phyloP scores from a whole-genome alignment of 2,888 invertebrate species.

The Itoplectis maculator region DNA sequence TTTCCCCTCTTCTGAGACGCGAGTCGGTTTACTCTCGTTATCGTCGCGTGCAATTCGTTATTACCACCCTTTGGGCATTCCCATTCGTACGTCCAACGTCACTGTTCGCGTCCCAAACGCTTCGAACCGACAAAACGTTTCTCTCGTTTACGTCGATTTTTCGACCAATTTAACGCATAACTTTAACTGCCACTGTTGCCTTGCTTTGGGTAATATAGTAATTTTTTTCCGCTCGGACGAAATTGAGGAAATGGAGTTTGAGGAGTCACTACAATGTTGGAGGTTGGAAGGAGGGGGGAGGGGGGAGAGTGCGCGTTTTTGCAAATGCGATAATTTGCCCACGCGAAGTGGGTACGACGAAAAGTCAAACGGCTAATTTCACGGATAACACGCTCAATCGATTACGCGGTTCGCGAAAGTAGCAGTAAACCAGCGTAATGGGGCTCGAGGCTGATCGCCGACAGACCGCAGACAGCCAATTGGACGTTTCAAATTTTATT shows the following conservation, averaged over 20 bases:
- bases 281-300: background rate
- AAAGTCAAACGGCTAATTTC: background rate
- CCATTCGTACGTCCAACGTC: background rate
- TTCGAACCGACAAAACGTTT: conserved; percentile 19
- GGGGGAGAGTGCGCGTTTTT: conserved; percentile 12
- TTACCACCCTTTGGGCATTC: conserved; percentile 70
- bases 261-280: no score
- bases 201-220: conserved; percentile 45
- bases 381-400: background rate
- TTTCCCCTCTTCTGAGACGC: background rate
- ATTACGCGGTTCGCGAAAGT: background rate
- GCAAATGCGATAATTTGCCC: conserved; percentile 16
- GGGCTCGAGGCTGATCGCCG: no score
- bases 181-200: background rate
- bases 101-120: conserved; percentile 1
- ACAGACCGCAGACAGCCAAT: no score
- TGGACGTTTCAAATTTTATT: no score
- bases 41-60: conserved; percentile 78
- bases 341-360: background rate
- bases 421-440: background rate
- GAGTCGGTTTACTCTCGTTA: conserved; percentile 60
- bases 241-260: conserved; percentile 27
- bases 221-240: conserved; percentile 44
- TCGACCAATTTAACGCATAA: conserved; percentile 23
- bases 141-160: background rate